Evolutionary conservation across 2,888 invertebrate genomes (phyloP), one percentile per base, ranked within the genome.

Genomic region (Leuctra nigra): DNA sequence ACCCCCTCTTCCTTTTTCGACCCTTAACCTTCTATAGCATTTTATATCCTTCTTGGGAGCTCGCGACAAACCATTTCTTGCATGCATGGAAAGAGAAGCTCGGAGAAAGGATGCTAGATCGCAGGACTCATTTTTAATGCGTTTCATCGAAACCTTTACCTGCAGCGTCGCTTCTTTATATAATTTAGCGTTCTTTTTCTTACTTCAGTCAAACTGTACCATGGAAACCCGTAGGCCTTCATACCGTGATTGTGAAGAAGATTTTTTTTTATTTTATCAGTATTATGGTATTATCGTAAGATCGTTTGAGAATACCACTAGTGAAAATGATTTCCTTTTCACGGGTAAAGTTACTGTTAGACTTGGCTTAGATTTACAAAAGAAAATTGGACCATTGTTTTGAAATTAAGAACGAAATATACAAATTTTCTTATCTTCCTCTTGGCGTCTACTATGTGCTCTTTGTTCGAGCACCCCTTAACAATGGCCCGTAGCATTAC

Each of bases 371-470:
- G n/a, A n/a, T n/a, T n/a, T n/a, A 47, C 47, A 47, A 47, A 39
- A 52, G 48, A 38, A 52, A 56, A 52, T 48, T 53, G 53, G 44
- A 20, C 58, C 53, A 58, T 58, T 58, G 58, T 58, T 58, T 55
- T 50, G 48, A 55, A 58, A 58, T 58, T 58, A 58, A 52, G 39
- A 18, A 24, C 24, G 53, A 58, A 55, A 55, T 35, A 58, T 55
- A 58, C 58, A 58, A 58, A 58, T 58, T 58, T 52, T 46, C 53
- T 55, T 55, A 55, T 55, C 55, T 55, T 29, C 25, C 36, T 6
- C 11, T 22, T 18, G 36, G 33, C 35, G 44, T 29, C 55, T 55
- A 25, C 33, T 44, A 46, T 24, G 3, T 24, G n/a, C n/a, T n/a
- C n/a, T n/a, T n/a, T n/a, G n/a, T n/a, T 13, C 6, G 36, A 16